phyloP scores from a whole-genome alignment of 35 echinoderm and acorn worm genomes.

The Eucidaris tribuloides region DNA sequence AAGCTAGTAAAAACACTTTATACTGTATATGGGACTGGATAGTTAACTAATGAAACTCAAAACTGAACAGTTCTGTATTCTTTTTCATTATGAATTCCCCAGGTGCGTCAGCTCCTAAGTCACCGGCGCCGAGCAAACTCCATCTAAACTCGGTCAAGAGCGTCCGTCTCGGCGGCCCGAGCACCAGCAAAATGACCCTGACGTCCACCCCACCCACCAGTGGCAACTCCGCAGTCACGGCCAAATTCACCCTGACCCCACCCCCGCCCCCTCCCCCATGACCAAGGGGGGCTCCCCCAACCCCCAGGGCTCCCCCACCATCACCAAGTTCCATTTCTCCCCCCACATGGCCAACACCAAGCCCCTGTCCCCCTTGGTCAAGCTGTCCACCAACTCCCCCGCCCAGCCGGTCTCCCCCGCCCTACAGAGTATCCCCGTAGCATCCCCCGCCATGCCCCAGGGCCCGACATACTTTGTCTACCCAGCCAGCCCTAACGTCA shows the following conservation, averaged over 20 bases:
- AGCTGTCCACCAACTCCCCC: not conserved
- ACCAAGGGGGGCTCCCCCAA: slow-evolving; percentile 30
- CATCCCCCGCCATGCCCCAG: not conserved
- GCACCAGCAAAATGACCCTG: slow-evolving; percentile 25
- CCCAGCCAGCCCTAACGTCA: slow-evolving; percentile 5
- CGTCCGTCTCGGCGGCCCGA: slow-evolving; percentile 1
- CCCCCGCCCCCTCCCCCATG: slow-evolving; percentile 62
- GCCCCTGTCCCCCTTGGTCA: slow-evolving; percentile 40
- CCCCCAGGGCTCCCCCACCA: slow-evolving; percentile 37
- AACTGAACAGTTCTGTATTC: no score
- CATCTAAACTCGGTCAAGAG: slow-evolving; percentile 30
- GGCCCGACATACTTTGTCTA: slow-evolving; percentile 42
- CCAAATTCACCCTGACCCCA: slow-evolving; percentile 83
- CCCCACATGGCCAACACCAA: slow-evolving; percentile 35
- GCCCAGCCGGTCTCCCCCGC: slow-evolving; percentile 22
- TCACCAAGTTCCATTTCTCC: slow-evolving; percentile 68
- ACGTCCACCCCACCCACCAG: slow-evolving; percentile 53
- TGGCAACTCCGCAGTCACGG: slow-evolving; percentile 67
- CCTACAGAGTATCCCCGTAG: not conserved
- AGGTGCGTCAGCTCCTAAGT: not conserved
- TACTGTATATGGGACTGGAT: no score
- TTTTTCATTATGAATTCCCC: no score
- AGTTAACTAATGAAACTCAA: no score
- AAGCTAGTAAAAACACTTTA: no score
- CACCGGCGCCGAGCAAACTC: slow-evolving; percentile 14